Evolutionary conservation across 92 coral and sea anemone genomes (phyloP).

Genomic region (Phymanthus crucifer): DNA sequence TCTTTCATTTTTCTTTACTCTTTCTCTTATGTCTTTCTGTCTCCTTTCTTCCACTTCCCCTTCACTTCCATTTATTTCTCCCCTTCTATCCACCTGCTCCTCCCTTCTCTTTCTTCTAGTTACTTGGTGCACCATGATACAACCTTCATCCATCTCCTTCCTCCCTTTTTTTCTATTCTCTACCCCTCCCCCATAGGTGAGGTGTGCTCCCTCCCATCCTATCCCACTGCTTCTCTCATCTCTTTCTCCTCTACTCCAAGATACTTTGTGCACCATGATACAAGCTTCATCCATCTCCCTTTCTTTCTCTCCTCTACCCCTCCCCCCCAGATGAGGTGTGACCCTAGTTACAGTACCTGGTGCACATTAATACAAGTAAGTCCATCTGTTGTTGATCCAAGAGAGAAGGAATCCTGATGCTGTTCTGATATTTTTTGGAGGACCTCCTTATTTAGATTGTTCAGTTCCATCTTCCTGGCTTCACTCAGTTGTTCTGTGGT

Average conservation of each 20-base stretch:
- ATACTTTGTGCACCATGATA: neutral
- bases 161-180: neutral
- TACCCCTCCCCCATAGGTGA: neutral
- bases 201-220: too few relatives aligned
- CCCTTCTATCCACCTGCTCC: too few relatives aligned
- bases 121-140: neutral
- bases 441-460: constrained; percentile 79
- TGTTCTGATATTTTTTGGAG: constrained; percentile 52
- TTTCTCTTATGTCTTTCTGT: too few relatives aligned
- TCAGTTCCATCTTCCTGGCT: constrained; percentile 88
- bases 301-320: neutral
- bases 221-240: neutral
- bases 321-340: neutral
- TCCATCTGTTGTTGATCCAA: constrained; percentile 78
- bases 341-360: constrained; percentile 80
- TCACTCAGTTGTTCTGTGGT: constrained; percentile 67
- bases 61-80: too few relatives aligned
- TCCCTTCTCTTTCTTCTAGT: too few relatives aligned
- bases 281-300: neutral
- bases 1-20: too few relatives aligned
- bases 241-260: neutral
- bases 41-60: too few relatives aligned
- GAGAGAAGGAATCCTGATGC: constrained; percentile 62
- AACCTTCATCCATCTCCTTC: neutral
- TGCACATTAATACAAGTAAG: constrained; percentile 78